Evolutionary conservation across 2,113 vertebrate species (phyloP).

Genomic region (Illadopsis cleaveri): DNA sequence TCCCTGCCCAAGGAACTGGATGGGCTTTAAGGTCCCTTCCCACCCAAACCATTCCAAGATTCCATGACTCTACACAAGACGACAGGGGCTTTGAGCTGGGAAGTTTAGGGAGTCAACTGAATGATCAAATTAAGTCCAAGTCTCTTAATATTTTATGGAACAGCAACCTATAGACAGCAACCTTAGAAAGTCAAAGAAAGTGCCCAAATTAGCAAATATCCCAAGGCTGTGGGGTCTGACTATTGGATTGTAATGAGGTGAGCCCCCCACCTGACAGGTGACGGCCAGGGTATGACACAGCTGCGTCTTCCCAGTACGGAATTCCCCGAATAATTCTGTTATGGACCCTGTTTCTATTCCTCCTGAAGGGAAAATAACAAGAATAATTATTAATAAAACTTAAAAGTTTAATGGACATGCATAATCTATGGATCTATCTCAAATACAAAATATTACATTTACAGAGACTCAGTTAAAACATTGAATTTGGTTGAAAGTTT

Average conservation of each 20-base stretch:
- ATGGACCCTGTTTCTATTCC: constrained; percentile 98
- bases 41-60: background rate
- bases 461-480: background rate
- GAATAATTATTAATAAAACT: background rate
- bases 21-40: background rate
- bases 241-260: accelerated
- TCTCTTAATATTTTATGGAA: background rate
- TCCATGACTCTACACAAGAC: background rate
- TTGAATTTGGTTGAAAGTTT: background rate
- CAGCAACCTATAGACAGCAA: background rate
- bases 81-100: background rate
- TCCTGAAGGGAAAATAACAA: constrained; percentile 66
- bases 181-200: background rate
- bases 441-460: too few relatives aligned
- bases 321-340: constrained; percentile 98
- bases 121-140: background rate
- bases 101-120: background rate
- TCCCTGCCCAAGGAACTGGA: background rate
- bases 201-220: background rate
- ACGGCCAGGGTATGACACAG: constrained; percentile 95
- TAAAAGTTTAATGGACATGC: background rate
- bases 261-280: constrained; percentile 87
- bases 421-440: background rate
- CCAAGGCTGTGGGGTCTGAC: too few relatives aligned
- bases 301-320: constrained; percentile 96